phyloP scores from a whole-genome alignment of 2,888 invertebrate genomes.

The Conus canariensis region DNA sequence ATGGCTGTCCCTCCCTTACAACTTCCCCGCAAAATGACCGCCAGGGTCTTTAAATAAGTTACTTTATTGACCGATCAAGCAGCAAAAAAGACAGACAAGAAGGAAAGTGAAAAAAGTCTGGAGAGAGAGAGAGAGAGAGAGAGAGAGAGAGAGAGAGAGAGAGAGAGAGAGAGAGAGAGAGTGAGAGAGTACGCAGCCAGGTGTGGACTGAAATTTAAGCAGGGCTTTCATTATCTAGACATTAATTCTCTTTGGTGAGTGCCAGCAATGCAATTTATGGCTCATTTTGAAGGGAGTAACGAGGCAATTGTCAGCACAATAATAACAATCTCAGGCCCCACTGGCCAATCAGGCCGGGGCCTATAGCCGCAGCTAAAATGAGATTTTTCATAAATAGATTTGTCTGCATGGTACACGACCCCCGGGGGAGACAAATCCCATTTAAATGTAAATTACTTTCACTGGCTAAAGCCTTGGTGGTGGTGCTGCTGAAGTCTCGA shows the following conservation, averaged over 20 bases:
- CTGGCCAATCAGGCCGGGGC: slow-evolving; percentile 43
- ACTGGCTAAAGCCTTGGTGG: not conserved
- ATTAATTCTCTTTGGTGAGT: slow-evolving; percentile 41
- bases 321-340: slow-evolving; percentile 49
- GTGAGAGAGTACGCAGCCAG: not conserved
- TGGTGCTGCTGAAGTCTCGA: not conserved
- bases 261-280: slow-evolving; percentile 52
- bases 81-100: slow-evolving; percentile 1
- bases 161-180: not conserved
- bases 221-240: slow-evolving; percentile 44
- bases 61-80: slow-evolving; percentile 25
- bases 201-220: slow-evolving; percentile 45
- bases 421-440: slow-evolving; percentile 49
- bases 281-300: slow-evolving; percentile 50
- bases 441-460: slow-evolving; percentile 58
- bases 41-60: slow-evolving; percentile 24
- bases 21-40: not conserved
- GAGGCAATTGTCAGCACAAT: slow-evolving; percentile 48
- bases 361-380: slow-evolving; percentile 50
- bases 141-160: too few relatives aligned
- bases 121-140: not conserved
- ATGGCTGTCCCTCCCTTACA: not conserved
- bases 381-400: slow-evolving; percentile 58
- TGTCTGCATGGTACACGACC: slow-evolving; percentile 45
- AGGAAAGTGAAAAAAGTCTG: not conserved